phyloP scores from a whole-genome alignment of 2,797 vertebrate species.

The Chromobotia macracanthus region DNA sequence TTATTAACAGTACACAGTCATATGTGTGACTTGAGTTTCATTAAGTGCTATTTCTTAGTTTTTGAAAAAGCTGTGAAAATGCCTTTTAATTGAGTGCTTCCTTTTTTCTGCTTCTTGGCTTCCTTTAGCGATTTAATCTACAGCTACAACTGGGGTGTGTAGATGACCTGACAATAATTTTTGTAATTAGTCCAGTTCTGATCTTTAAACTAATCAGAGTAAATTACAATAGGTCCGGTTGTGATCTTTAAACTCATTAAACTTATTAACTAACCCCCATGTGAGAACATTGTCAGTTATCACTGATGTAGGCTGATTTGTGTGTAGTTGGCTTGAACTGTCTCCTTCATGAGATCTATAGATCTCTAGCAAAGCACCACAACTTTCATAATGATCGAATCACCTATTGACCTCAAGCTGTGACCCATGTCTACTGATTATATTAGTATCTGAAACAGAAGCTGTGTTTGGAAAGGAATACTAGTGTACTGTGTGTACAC shows the following conservation, averaged over 20 bases:
- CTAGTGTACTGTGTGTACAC: neutral
- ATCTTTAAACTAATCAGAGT: slow-evolving; percentile 47
- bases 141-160: slow-evolving; percentile 1
- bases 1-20: neutral
- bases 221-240: slow-evolving; percentile 45
- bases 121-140: slow-evolving; percentile 20
- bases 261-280: slow-evolving; percentile 20
- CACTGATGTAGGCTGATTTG: slow-evolving; percentile 25
- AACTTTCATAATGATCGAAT: slow-evolving; percentile 21
- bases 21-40: neutral
- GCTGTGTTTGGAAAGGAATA: neutral
- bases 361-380: slow-evolving; percentile 2
- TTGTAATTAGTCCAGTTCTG: slow-evolving; percentile 52
- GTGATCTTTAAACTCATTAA: slow-evolving; percentile 48
- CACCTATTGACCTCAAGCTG: slow-evolving; percentile 20
- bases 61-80: slow-evolving; percentile 3
- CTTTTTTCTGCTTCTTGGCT: neutral
- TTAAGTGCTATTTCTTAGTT: neutral
- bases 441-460: neutral
- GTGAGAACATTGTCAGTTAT: neutral
- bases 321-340: slow-evolving; percentile 4
- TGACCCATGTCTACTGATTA: neutral
- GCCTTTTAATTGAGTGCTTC: slow-evolving; percentile 8
- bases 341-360: slow-evolving; percentile 31
- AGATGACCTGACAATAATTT: slow-evolving; percentile 53